Evolutionary conservation across 2,113 vertebrate genomes (phyloP).

Genomic region (Mormoops blainvillei): DNA sequence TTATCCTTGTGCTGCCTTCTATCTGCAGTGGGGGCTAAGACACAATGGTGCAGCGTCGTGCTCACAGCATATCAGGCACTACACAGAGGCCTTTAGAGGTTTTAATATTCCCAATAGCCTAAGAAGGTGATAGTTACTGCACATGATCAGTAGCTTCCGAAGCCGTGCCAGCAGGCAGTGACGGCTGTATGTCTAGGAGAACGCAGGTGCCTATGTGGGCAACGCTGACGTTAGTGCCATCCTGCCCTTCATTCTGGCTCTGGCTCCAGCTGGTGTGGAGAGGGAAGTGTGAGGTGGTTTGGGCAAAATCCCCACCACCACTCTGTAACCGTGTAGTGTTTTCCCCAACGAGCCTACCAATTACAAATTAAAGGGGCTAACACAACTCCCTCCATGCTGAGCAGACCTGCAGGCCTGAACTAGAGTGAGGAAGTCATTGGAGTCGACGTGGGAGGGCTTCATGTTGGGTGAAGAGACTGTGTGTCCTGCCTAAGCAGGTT

Average conservation of each 20-base stretch:
- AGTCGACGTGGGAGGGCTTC: neutral
- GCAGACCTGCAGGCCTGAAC: neutral
- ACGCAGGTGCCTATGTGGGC: neutral
- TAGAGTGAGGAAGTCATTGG: neutral
- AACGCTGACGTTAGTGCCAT: neutral
- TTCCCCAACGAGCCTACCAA: neutral
- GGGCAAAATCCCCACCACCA: neutral
- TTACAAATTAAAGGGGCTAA: neutral
- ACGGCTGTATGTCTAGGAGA: neutral
- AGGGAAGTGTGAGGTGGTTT: neutral
- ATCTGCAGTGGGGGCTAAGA: neutral
- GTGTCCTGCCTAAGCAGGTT: neutral
- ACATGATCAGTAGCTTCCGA: neutral
- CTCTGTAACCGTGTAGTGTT: neutral
- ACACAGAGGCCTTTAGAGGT: neutral
- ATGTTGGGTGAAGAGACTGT: neutral
- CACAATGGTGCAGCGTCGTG: neutral
- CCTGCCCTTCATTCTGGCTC: neutral
- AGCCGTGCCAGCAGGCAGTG: neutral
- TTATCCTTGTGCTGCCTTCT: neutral
- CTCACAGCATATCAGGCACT: neutral
- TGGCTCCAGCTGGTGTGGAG: no score
- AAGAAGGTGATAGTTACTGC: neutral
- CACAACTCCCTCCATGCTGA: neutral
- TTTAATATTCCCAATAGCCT: neutral